Percentiles rank a stretch among this genome's conserved stretches.
Conservation (phyloP, 2,113 vertebrate genomes). For the Lathamus discolor region DNA sequence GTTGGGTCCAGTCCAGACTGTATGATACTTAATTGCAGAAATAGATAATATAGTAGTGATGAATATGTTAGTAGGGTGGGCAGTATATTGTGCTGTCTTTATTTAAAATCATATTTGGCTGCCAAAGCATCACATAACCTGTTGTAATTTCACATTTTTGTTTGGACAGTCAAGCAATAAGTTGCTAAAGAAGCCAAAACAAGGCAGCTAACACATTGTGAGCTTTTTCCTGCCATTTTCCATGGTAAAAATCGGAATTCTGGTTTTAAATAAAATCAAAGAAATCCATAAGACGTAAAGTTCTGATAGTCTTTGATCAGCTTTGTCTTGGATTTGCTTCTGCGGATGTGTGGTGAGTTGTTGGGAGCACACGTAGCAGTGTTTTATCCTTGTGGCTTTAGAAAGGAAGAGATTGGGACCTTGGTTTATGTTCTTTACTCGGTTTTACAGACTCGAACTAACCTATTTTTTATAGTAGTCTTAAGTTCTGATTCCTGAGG, state of each 20-base stretch:
- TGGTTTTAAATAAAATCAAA: neutral
- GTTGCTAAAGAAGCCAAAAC: constrained; percentile 44
- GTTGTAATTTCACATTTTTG: constrained; percentile 49
- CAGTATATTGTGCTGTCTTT: constrained; percentile 51
- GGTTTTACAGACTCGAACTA: neutral
- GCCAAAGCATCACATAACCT: constrained; percentile 44
- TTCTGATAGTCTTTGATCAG: neutral
- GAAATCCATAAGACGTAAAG: neutral
- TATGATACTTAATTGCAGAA: constrained; percentile 58
- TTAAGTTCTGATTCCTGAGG: constrained; percentile 27
- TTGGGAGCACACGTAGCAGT: neutral
- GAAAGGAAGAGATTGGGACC: constrained; percentile 34
- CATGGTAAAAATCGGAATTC: constrained; percentile 6
- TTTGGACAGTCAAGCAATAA: constrained; percentile 54
- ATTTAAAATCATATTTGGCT: constrained; percentile 28
- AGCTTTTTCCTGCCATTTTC: constrained; percentile 28
- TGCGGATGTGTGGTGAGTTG: neutral
- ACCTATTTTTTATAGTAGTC: constrained; percentile 30
- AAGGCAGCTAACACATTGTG: constrained; percentile 28
- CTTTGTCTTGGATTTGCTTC: constrained; percentile 2
- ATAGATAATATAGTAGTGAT: constrained; percentile 49
- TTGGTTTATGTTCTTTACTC: constrained; percentile 27
- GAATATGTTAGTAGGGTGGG: constrained; percentile 42
- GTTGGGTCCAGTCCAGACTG: constrained; percentile 57
- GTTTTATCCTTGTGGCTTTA: constrained; percentile 14